phyloP scores from a whole-genome alignment of 2,888 invertebrate genomes.

The Melikaiella ostensackeni region DNA sequence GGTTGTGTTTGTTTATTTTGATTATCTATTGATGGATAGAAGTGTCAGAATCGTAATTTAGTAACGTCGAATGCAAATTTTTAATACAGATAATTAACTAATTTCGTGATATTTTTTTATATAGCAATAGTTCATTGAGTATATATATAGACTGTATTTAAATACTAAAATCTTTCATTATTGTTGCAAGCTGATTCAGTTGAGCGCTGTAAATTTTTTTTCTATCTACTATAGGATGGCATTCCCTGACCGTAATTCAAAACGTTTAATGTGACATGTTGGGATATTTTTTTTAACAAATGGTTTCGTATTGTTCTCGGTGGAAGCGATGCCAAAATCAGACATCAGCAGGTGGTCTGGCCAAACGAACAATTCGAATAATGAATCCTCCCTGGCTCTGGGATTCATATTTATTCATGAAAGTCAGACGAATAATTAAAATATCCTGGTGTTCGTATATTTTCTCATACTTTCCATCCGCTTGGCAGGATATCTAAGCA shows the following conservation, averaged over 20 bases:
- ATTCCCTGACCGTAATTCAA: background rate
- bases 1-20: too few relatives aligned
- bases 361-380: constrained; percentile 19
- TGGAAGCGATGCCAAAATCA: constrained; percentile 18
- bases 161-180: too few relatives aligned
- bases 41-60: too few relatives aligned
- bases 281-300: background rate
- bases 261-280: background rate
- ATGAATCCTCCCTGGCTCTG: constrained; percentile 11
- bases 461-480: constrained; percentile 43
- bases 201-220: too few relatives aligned
- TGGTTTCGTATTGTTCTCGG: background rate
- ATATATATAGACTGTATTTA: too few relatives aligned
- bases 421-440: constrained; percentile 52
- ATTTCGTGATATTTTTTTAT: too few relatives aligned
- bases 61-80: too few relatives aligned
- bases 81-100: too few relatives aligned
- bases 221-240: too few relatives aligned
- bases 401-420: constrained; percentile 56
- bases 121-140: too few relatives aligned
- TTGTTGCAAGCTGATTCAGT: too few relatives aligned
- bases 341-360: constrained; percentile 7
- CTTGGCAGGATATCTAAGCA: constrained; percentile 51
- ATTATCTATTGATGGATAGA: too few relatives aligned
- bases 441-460: constrained; percentile 35